Evolutionary conservation across 2,113 vertebrate species (phyloP), one percentile per base, ranked within the genome.

Genomic region (Calidris pugnax): DNA sequence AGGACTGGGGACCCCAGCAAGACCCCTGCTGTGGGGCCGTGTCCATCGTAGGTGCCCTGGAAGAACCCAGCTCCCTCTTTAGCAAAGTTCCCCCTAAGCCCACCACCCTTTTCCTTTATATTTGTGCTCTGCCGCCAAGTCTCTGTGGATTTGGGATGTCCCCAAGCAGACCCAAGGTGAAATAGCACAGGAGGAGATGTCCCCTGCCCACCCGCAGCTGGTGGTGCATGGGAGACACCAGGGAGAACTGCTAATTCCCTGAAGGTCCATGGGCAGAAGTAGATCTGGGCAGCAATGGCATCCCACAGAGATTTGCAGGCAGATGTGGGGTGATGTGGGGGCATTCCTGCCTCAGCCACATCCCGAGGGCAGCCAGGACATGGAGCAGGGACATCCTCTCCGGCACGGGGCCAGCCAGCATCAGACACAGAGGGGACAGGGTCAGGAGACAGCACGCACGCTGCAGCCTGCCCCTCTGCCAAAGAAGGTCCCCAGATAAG

Each of bases 351-450:
- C 39, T n/a, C 2, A 1, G n/a, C 10, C 10, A 50, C 27, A 33
- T 67, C 55, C 53, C 14, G 7, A 7, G 37, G 37, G n/a, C 35
- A 56, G 78, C 8, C 51, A 30, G 62, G 47, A 57, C 62, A 10
- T 0, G 3, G 75, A 35, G 47, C 56, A 57, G 71, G 60, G 51
- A 23, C n/a, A 22, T 37, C 23, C 13, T 11, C 35, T 37, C 26
- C 1, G 2, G 59, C 18, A 28, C 0, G 1, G 14, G 27, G n/a
- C 41, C 2, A 1, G 22, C 18, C 39, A 26, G 23, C 7, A 2
- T 28, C 12, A 7, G 68, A 45, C 28, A 8, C 0, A 0, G 47
- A 50, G 32, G 50, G 41, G 68, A 62, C 16, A 33, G 35, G 4
- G 53, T 50, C 24, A 41, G 41, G 27, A 69, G 68, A 1, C 27